phyloP scores from a whole-genome alignment of 2,888 invertebrate genomes.

The Steinernema hermaphroditum region DNA sequence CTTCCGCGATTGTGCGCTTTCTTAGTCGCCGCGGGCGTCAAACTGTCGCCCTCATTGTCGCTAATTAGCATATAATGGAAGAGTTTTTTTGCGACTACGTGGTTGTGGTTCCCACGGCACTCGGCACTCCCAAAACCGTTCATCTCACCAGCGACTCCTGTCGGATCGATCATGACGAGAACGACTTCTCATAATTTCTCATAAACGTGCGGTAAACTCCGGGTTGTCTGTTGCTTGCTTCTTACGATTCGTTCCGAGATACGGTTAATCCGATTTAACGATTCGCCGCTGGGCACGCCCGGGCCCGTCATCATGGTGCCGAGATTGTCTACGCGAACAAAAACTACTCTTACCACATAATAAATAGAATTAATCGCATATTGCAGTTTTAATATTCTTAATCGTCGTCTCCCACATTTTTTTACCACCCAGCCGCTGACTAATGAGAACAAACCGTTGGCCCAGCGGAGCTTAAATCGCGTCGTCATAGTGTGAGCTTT shows the following conservation, averaged over 20 bases:
- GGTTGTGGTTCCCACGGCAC: conserved; percentile 5
- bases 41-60: neutral
- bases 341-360: neutral
- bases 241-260: conserved; percentile 1
- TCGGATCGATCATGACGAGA: no score
- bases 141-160: no score
- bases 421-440: neutral
- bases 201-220: neutral
- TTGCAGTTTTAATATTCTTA: conserved; percentile 1
- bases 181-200: neutral
- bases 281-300: neutral
- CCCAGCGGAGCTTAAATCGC: no score
- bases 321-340: conserved; percentile 1
- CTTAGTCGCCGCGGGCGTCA: neutral
- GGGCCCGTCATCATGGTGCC: neutral
- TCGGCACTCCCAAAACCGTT: neutral
- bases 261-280: conserved; percentile 21
- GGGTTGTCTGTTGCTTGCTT: neutral
- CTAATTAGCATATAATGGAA: conserved; percentile 5
- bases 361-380: neutral
- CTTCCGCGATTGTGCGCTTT: neutral
- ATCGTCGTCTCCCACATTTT: neutral
- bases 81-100: neutral
- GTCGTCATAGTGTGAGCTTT: no score
- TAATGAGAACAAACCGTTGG: neutral